Evolutionary conservation across 2,113 vertebrate species (phyloP), one percentile per base, ranked within the genome.

Genomic region (Phycodurus eques): DNA sequence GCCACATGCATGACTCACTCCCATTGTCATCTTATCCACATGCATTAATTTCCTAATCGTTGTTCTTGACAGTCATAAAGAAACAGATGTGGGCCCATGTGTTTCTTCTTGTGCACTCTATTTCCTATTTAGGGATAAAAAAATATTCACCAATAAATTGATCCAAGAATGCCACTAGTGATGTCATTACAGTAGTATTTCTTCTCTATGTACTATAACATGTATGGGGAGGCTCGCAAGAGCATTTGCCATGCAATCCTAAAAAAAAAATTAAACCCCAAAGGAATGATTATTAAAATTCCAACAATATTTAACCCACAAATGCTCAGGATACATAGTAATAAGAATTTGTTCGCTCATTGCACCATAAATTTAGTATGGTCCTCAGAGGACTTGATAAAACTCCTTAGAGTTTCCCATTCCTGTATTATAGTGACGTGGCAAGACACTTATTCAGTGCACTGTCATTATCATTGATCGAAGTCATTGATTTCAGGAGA

Each of bases 401-500:
- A 53, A 53, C 49, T 19, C 49, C 49, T 53, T 20, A 1, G 49
- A 53, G 57, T 59, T 57, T 14, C 57, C 59, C 31, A 33, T 61
- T 61, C 15, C 31, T 72, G 67, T 73, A 75, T 77, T 0, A 5
- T 70, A 35, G 1, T 49, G 56, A 53, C 54, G 8, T 69, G 67
- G 27, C 42, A 63, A 62, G 17, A 12, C 35, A 64, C 67, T 59
- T 31, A 31, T 54, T 76, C 12, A 62, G 62, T 82, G 19, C 47
- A 60, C 56, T n/a, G 80, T 85, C 57, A 68, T 83, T 78, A 77
- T 73, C 33, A 71, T 85, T n/a, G 67, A 64, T 86, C 57, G 67
- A 67, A 70, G 19, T 72, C 70, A 74, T 80, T 80, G 83, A 83
- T 83, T 76, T 75, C 14, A 8, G 10, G 49, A 67, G 71, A 88